Evolutionary conservation across 2,888 invertebrate species (phyloP), one percentile per base, ranked within the genome.

Genomic region (Bhutanitis thaidina): DNA sequence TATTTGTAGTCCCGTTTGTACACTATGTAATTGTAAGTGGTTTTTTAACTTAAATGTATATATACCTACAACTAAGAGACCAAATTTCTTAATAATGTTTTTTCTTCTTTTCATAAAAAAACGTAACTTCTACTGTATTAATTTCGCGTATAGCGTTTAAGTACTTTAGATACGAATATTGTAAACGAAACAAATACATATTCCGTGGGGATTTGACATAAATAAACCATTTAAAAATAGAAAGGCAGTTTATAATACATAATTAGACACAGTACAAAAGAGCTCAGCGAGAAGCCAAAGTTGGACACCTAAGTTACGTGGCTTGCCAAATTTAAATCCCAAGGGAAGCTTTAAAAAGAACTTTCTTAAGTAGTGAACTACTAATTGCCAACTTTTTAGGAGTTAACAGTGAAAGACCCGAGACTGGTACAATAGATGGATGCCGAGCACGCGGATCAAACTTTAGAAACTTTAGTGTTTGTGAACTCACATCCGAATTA

Each of bases 351-450:
- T 50, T 51, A 40, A 45, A 49, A 45, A 51, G 45, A 50, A 45
- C 45, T 51, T 51, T 16, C 35, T 35, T 45, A 38, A 49, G 43
- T 34, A 45, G 50, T 51, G 45, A 45, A 44, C 50, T 51, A 45
- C 40, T 51, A 45, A 51, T 45, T 51, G 35, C 40, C 35, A 45
- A 51, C 50, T 51, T 51, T 51, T 45, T 20, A 45, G 45, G 38
- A 45, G 43, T 49, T 34, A 38, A 20, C 13, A 34, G 27, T 40
- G 40, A 9, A 13, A 40, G 34, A 16, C 40, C 16, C 15, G 27
- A 12, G 34, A 14, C 10, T 8, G 8, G 44, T 12, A 51, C 40
- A 40, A 45, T 45, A 39, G 25, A 51, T 51, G 44, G 35, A 40
- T 20, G 13, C 40, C 3, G 14, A 40, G 29, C 40, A 45, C 20